These are phyloP conservation scores for Drosophila nr. fundita DNA, from an alignment of 2,888 invertebrate genomes.

Conservation along the genomic window DNA sequence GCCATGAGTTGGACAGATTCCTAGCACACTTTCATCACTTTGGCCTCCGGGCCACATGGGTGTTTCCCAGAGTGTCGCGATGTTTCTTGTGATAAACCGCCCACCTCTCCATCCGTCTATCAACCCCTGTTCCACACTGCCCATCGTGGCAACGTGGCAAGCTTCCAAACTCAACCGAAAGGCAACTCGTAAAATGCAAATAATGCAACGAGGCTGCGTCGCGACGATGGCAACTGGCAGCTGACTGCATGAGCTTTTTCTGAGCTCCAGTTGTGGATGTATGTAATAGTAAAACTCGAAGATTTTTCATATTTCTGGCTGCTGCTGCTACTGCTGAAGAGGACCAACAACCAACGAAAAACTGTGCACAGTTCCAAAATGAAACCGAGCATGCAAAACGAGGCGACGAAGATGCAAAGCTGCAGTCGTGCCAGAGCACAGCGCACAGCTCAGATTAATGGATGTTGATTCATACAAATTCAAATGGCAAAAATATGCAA, in stretches of 20 bases:
- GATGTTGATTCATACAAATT: slow-evolving; percentile 80
- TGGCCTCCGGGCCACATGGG: slow-evolving; percentile 49
- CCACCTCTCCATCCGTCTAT: too few species aligned
- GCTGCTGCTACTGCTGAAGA: slow-evolving; percentile 26
- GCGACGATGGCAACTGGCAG: slow-evolving; percentile 76
- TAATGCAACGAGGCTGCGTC: slow-evolving; percentile 70
- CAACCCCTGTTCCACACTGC: background rate
- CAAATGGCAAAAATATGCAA: slow-evolving; percentile 82
- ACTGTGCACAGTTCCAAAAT: slow-evolving; percentile 69
- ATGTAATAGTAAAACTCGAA: slow-evolving; percentile 54
- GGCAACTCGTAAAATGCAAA: slow-evolving; percentile 79
- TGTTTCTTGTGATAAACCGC: slow-evolving; percentile 24
- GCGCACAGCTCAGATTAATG: slow-evolving; percentile 73
- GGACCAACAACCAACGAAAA: slow-evolving; percentile 58
- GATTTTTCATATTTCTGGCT: slow-evolving; percentile 79
- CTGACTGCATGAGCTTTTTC: slow-evolving; percentile 73
- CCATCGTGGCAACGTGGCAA: slow-evolving; percentile 61
- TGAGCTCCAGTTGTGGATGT: slow-evolving; percentile 27
- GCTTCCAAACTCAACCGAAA: slow-evolving; percentile 64
- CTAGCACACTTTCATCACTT: slow-evolving; percentile 62
- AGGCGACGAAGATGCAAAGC: slow-evolving; percentile 64
- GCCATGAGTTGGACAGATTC: slow-evolving; percentile 22
- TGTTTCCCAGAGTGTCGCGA: slow-evolving; percentile 47
- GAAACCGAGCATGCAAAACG: slow-evolving; percentile 79
- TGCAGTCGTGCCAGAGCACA: slow-evolving; percentile 37